Conservation (phyloP, 2,113 vertebrate genomes). For the Kryptolebias marmoratus region DNA sequence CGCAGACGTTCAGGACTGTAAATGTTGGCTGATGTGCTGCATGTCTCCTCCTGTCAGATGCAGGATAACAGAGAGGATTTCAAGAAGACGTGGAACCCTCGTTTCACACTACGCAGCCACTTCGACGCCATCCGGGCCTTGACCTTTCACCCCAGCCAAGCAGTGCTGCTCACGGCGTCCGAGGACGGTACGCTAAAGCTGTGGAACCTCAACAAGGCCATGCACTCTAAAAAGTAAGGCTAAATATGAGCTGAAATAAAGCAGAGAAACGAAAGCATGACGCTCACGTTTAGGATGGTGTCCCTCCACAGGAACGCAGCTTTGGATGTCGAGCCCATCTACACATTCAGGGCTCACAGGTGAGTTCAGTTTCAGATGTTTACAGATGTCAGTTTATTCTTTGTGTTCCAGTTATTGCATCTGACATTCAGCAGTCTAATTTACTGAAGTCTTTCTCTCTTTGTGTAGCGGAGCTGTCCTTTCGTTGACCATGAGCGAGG, state of each 20-base stretch:
- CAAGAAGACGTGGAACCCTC: conserved; percentile 92
- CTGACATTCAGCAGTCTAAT: neutral
- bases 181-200: conserved; percentile 92
- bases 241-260: neutral
- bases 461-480: conserved; percentile 86
- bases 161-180: conserved; percentile 87
- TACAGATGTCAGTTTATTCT: neutral
- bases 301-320: conserved; percentile 83
- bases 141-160: conserved; percentile 89
- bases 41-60: conserved; percentile 70
- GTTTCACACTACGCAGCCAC: conserved; percentile 91
- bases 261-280: neutral
- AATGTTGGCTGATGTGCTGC: neutral
- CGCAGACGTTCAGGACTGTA: neutral
- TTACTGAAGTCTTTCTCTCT: neutral
- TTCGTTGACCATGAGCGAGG: conserved; percentile 84
- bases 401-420: neutral
- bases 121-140: conserved; percentile 89
- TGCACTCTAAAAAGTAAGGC: conserved; percentile 89
- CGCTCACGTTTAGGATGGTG: neutral
- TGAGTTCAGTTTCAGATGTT: conserved; percentile 53
- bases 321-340: conserved; percentile 90
- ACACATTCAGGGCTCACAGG: conserved; percentile 93
- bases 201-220: conserved; percentile 93
- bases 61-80: conserved; percentile 89